These are phyloP conservation scores for Notolepis coatsorum DNA, from an alignment of 2,797 vertebrate genomes.

Conservation along the genomic window DNA sequence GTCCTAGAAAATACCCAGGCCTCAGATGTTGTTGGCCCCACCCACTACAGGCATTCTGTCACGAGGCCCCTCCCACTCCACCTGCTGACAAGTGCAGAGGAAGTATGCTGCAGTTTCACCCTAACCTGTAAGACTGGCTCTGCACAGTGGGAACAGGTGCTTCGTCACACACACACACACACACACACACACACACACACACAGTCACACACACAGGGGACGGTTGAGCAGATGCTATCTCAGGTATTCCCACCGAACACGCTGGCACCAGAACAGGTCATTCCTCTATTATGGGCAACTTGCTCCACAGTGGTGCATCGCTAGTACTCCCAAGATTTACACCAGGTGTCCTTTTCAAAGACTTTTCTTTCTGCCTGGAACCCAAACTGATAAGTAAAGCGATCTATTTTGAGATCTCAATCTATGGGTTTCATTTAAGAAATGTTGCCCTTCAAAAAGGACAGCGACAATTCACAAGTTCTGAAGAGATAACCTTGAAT, in stretches of 20 bases:
- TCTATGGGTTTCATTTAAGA: background rate
- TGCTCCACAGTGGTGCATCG: no score
- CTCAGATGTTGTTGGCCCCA: background rate
- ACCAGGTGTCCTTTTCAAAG: no score
- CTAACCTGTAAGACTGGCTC: slow-evolving; percentile 77
- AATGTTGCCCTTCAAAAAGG: background rate
- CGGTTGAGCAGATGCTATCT: slow-evolving; percentile 5
- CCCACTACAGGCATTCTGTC: background rate
- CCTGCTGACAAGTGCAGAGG: slow-evolving; percentile 52
- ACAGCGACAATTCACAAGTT: background rate
- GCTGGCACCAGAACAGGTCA: background rate
- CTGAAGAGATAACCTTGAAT: no score
- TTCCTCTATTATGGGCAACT: background rate
- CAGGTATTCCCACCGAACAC: slow-evolving; percentile 7
- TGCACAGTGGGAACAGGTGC: slow-evolving; percentile 27
- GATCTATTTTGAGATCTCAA: background rate
- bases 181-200: slow-evolving; percentile 1
- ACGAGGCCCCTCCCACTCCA: slow-evolving; percentile 17
- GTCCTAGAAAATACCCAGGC: slow-evolving; percentile 28
- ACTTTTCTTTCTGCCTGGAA: background rate
- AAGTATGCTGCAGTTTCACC: slow-evolving; percentile 77
- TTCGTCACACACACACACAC: background rate
- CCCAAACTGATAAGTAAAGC: background rate
- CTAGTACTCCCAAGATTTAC: background rate
- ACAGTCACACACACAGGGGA: background rate